Evolutionary conservation across 1,140 invertebrate genomes (phyloP).

Genomic region (Drosophila lini): DNA sequence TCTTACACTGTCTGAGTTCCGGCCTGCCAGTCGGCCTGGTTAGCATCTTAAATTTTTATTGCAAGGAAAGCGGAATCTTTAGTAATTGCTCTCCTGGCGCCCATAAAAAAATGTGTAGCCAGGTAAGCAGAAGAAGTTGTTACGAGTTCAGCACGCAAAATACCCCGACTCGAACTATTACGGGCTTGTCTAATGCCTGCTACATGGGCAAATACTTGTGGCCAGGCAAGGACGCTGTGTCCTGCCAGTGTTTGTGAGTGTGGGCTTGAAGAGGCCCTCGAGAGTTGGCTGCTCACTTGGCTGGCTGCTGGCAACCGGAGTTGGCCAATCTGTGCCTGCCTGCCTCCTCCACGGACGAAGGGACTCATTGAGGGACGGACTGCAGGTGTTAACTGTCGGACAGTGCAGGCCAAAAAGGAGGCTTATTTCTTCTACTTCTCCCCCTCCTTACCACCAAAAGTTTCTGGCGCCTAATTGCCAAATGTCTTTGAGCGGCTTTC

Average conservation of each 20-base stretch:
- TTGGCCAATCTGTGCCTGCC: constrained; percentile 60
- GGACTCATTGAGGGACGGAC: constrained; percentile 22
- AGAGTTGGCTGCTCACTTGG: constrained; percentile 61
- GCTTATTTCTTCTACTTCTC: neutral
- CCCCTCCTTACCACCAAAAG: neutral
- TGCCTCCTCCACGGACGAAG: constrained; percentile 4
- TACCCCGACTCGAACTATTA: constrained; percentile 51
- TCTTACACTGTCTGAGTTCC: constrained; percentile 26
- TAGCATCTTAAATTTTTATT: constrained; percentile 79
- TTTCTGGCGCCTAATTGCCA: constrained; percentile 63
- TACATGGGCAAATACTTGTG: constrained; percentile 36
- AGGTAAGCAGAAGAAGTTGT: constrained; percentile 74
- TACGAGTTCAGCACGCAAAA: constrained; percentile 58
- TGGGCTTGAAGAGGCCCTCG: constrained; percentile 69
- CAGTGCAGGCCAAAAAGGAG: constrained; percentile 24
- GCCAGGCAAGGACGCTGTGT: constrained; percentile 13
- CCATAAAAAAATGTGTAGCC: constrained; percentile 80
- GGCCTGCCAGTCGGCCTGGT: constrained; percentile 27
- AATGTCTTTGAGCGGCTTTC: constrained; percentile 57
- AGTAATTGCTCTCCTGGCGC: constrained; percentile 77
- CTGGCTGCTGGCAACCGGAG: constrained; percentile 31
- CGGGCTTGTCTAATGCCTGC: constrained; percentile 52
- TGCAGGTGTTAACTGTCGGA: constrained; percentile 64
- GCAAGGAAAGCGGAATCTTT: constrained; percentile 72
- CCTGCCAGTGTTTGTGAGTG: constrained; percentile 21